phyloP scores from a whole-genome alignment of 2,888 invertebrate genomes.

The Sesia apiformis region DNA sequence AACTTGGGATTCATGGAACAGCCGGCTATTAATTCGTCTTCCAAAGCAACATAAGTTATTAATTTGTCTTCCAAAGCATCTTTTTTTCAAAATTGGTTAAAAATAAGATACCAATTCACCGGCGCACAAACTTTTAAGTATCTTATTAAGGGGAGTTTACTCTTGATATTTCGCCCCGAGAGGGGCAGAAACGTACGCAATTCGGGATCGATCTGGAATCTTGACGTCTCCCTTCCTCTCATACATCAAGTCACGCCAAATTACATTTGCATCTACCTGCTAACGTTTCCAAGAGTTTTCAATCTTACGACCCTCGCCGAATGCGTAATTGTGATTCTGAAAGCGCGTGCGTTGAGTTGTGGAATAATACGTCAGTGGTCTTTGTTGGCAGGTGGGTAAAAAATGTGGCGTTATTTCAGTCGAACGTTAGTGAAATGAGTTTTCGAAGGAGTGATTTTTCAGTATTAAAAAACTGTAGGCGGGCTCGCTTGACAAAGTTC shows the following conservation, averaged over 20 bases:
- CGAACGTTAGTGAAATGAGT: slow-evolving; percentile 23
- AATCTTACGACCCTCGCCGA: not conserved
- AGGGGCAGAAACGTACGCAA: slow-evolving; percentile 18
- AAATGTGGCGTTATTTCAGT: slow-evolving; percentile 33
- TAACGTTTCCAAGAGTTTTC: not conserved
- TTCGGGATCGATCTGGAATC: slow-evolving; percentile 27
- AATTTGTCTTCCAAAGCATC: not conserved
- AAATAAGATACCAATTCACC: slow-evolving; percentile 8
- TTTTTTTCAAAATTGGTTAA: not conserved
- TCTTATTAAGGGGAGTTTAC: slow-evolving; percentile 9
- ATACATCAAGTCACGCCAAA: slow-evolving; percentile 20
- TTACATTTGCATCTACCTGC: slow-evolving; percentile 10
- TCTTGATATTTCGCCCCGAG: slow-evolving; percentile 13
- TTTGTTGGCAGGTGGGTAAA: slow-evolving; percentile 48
- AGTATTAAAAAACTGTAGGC: not conserved
- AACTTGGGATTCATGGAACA: no score
- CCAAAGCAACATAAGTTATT: no score
- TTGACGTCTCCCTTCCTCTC: slow-evolving; percentile 20
- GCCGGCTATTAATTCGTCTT: no score
- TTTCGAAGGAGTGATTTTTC: slow-evolving; percentile 11
- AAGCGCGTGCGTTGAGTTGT: not conserved
- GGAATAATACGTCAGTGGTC: slow-evolving; percentile 22
- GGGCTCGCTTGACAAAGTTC: not conserved
- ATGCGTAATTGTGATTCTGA: not conserved
- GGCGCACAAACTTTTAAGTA: slow-evolving; percentile 10